Evolutionary conservation across 2,888 invertebrate species (phyloP).

Genomic region (Meteorus cinctellus): DNA sequence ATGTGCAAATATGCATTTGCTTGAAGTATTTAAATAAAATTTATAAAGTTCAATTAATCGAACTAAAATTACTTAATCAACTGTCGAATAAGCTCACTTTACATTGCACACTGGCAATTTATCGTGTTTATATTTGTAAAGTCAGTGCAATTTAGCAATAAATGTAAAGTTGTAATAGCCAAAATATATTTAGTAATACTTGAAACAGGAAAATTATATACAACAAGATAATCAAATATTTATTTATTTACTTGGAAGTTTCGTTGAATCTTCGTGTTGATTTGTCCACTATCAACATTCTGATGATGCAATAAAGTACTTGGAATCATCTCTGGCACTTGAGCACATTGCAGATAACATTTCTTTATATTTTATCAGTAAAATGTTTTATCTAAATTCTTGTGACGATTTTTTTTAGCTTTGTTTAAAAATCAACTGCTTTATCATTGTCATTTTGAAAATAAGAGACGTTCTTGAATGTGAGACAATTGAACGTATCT

Average conservation of each 20-base stretch:
- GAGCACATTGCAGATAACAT: no score
- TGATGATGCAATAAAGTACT: background rate
- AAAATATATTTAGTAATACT: background rate
- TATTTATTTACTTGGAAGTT: background rate
- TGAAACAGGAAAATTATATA: background rate
- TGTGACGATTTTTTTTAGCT: no score
- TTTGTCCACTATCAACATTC: background rate
- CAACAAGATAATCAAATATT: background rate
- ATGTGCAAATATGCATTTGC: no score
- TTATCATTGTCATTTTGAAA: constrained; percentile 58
- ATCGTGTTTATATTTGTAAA: constrained; percentile 26
- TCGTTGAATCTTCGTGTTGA: background rate
- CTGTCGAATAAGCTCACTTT: constrained; percentile 17
- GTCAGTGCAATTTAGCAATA: background rate
- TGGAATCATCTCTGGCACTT: no score
- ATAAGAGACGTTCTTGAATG: constrained; percentile 52
- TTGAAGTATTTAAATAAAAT: no score
- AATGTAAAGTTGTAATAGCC: background rate
- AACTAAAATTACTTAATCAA: constrained; percentile 1
- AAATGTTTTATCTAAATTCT: no score
- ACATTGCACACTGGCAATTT: constrained; percentile 11
- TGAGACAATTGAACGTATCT: constrained; percentile 49
- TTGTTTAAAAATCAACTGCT: constrained; percentile 26
- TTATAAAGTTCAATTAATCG: background rate
- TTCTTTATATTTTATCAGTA: no score